These are phyloP conservation scores for Meloe dianella DNA, from an alignment of 2,888 invertebrate genomes.

Conservation along the genomic window DNA sequence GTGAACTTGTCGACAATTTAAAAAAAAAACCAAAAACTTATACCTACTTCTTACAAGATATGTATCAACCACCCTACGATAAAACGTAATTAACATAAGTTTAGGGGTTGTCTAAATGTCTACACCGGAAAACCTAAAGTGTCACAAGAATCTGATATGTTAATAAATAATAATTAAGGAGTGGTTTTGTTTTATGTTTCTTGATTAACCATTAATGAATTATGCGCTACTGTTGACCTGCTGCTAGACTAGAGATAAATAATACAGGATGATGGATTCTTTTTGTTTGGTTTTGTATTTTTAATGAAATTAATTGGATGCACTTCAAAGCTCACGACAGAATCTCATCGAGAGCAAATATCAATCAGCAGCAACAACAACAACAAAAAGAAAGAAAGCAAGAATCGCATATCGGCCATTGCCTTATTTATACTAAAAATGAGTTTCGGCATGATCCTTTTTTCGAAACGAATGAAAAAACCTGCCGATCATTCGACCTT, in stretches of 20 bases:
- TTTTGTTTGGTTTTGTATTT: neutral
- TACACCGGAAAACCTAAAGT: neutral
- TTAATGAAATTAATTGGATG: neutral
- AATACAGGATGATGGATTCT: neutral
- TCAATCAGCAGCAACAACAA: no score
- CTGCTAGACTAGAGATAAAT: neutral
- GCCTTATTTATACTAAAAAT: neutral
- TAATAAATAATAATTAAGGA: neutral
- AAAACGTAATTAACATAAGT: conserved; percentile 27
- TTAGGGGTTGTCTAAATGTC: neutral
- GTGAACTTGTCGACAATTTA: conserved; percentile 26
- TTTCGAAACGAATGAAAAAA: neutral
- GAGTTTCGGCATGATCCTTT: neutral
- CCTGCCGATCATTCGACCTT: conserved; percentile 4
- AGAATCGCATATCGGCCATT: neutral
- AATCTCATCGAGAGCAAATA: neutral
- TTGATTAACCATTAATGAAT: neutral
- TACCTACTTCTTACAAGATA: no score
- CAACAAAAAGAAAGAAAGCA: neutral
- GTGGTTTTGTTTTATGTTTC: no score
- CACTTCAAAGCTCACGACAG: conserved; percentile 7
- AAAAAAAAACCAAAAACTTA: no score
- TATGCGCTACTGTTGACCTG: neutral
- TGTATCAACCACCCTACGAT: conserved; percentile 25
- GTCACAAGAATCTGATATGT: neutral